Percentiles rank a stretch among this genome's conserved stretches.
phyloP scores from a whole-genome alignment of 2,797 vertebrate genomes.

The Cyclura pinguis region DNA sequence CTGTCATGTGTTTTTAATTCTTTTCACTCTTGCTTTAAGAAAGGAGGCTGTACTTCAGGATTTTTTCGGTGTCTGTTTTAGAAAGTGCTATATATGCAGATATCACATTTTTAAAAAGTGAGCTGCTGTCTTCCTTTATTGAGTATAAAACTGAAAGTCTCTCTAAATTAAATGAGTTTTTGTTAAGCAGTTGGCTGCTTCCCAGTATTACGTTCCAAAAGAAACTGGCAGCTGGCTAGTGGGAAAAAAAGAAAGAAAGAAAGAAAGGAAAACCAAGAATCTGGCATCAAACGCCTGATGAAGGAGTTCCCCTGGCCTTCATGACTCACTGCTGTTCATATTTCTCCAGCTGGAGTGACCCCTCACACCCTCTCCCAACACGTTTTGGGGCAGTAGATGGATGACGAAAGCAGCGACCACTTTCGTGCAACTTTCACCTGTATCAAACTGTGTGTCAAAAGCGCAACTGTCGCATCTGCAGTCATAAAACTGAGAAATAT shows the following conservation, averaged over 20 bases:
- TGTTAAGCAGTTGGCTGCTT: not conserved
- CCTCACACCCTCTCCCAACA: not conserved
- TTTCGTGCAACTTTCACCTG: not conserved
- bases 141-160: slow-evolving; percentile 48
- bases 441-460: not conserved
- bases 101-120: slow-evolving; percentile 21
- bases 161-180: slow-evolving; percentile 31
- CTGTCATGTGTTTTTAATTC: not conserved
- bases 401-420: not conserved
- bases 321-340: slow-evolving; percentile 50
- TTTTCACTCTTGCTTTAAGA: not conserved
- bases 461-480: too few species aligned
- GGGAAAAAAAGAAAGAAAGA: not conserved
- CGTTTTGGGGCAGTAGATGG: not conserved
- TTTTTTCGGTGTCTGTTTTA: not conserved
- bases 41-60: not conserved
- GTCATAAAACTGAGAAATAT: not conserved
- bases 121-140: slow-evolving; percentile 14
- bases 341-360: slow-evolving; percentile 66
- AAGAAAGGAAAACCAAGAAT: slow-evolving; percentile 43
- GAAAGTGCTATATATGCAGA: not conserved
- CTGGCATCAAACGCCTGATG: slow-evolving; percentile 48
- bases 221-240: not conserved
- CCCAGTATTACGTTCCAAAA: slow-evolving; percentile 40
- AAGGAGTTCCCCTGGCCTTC: slow-evolving; percentile 18